Evolutionary conservation across 1,140 invertebrate species (phyloP).

Genomic region (Antheraea pernyi): DNA sequence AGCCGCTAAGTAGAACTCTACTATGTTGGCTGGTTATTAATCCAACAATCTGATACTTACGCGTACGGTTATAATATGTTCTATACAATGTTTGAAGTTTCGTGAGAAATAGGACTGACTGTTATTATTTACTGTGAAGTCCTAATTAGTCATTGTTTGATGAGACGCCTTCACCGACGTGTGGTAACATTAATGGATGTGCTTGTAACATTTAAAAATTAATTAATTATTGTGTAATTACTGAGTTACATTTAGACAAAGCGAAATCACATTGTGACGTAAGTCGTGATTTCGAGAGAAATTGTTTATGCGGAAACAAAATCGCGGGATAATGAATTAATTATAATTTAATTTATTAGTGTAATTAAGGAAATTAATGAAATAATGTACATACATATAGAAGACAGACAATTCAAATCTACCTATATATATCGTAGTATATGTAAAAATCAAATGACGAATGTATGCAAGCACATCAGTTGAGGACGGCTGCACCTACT

Average conservation of each 20-base stretch:
- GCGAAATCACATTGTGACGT: conserved; percentile 5
- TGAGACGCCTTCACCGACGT: neutral
- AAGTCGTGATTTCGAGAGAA: neutral
- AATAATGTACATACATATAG: neutral
- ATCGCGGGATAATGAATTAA: neutral
- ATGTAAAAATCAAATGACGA: too few species aligned
- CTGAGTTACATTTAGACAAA: neutral
- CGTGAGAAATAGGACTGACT: neutral
- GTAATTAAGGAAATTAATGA: neutral
- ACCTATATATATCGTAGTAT: too few species aligned
- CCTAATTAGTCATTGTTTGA: conserved; percentile 12
- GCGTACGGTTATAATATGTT: neutral
- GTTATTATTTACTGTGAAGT: neutral
- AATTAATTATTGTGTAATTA: conserved; percentile 9
- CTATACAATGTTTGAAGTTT: neutral
- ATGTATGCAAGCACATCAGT: too few species aligned
- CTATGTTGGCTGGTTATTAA: neutral
- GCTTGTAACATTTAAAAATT: conserved; percentile 10
- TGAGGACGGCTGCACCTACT: too few species aligned
- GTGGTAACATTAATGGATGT: conserved; percentile 7
- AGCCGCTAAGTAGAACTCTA: too few species aligned
- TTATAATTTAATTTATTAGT: conserved; percentile 4
- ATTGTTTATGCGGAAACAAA: conserved; percentile 3
- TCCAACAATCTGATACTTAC: neutral
- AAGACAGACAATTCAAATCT: too few species aligned